These are phyloP conservation scores for Pyrocoelia pectoralis DNA, from an alignment of 2,888 invertebrate species.

Conservation along the genomic window DNA sequence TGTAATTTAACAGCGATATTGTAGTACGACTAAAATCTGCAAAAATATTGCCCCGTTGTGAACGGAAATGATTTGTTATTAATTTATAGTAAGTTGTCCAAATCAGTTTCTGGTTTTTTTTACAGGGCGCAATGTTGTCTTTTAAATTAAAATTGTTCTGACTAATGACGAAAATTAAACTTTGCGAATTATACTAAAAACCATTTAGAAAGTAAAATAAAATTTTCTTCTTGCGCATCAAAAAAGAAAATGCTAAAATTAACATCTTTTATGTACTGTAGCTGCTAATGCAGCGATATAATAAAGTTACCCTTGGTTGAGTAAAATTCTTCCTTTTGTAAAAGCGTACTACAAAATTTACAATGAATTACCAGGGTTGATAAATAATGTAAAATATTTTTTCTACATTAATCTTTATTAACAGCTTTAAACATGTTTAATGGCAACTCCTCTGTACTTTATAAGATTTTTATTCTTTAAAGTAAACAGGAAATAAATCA, in stretches of 20 bases:
- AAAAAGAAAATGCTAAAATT: neutral
- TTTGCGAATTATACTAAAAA: neutral
- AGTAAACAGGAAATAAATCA: constrained; percentile 8
- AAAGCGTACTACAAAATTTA: constrained; percentile 8
- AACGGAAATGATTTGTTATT: too few relatives aligned
- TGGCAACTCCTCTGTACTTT: neutral
- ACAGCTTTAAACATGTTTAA: constrained; percentile 5
- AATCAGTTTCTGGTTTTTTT: too few relatives aligned
- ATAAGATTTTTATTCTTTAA: constrained; percentile 10
- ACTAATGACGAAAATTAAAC: neutral
- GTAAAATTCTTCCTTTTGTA: neutral
- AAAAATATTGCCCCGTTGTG: too few relatives aligned
- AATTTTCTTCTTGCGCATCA: neutral
- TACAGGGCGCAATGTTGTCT: too few relatives aligned
- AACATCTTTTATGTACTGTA: neutral
- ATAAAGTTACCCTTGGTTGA: constrained; percentile 9
- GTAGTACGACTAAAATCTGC: too few relatives aligned
- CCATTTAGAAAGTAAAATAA: neutral
- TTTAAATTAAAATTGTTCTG: neutral
- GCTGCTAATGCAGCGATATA: neutral
- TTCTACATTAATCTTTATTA: constrained; percentile 12
- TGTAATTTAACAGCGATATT: too few relatives aligned
- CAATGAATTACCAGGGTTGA: constrained; percentile 10
- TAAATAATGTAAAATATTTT: constrained; percentile 13
- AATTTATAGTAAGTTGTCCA: too few relatives aligned